phyloP scores from a whole-genome alignment of 2,113 vertebrate species.

The Lichenostomus cassidix region DNA sequence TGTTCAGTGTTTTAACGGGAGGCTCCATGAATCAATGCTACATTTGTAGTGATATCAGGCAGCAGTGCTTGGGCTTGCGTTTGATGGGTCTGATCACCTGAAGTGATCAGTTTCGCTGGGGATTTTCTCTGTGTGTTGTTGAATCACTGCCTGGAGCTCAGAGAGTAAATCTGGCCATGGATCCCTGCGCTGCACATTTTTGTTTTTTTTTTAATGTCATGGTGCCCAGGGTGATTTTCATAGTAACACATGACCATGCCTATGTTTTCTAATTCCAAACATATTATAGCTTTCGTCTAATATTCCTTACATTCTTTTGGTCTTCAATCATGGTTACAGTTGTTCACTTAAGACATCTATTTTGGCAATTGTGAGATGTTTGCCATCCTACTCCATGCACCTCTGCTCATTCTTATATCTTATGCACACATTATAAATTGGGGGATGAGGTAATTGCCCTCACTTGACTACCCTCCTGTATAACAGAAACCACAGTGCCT shows the following conservation, averaged over 20 bases:
- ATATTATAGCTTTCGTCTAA: not conserved
- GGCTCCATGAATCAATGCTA: not conserved
- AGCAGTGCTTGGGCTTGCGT: not conserved
- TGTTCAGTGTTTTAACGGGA: not conserved
- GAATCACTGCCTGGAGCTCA: not conserved
- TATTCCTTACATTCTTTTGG: not conserved
- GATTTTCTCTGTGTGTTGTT: not conserved
- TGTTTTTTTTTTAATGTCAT: not conserved
- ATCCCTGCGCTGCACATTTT: not conserved
- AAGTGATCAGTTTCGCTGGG: not conserved
- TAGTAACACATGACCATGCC: not conserved
- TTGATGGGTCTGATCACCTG: not conserved
- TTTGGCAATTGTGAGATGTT: not conserved
- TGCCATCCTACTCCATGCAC: not conserved
- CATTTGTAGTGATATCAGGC: not conserved
- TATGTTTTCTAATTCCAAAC: not conserved
- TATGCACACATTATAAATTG: not conserved
- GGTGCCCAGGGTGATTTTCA: not conserved
- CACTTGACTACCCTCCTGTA: not conserved
- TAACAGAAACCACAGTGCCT: not conserved
- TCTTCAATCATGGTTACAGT: not conserved
- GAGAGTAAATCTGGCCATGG: not conserved
- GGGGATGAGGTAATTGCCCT: not conserved
- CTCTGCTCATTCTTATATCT: not conserved
- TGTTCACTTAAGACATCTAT: not conserved